Percentiles rank a stretch among this genome's conserved stretches.
These are phyloP conservation scores for Ectropis crepuscularia DNA, from an alignment of 2,888 invertebrate species.

Conservation along the genomic window DNA sequence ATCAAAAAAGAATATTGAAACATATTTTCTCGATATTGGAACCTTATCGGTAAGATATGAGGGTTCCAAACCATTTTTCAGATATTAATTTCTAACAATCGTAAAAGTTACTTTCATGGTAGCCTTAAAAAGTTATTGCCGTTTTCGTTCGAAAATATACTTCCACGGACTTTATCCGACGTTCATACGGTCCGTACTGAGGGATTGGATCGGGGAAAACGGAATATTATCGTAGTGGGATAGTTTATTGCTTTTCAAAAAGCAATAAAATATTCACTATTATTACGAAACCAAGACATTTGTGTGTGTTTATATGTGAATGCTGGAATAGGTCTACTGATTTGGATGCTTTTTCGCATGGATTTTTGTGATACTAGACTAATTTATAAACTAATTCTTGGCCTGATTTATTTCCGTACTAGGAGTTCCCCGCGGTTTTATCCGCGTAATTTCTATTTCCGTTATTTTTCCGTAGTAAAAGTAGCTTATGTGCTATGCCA, in stretches of 20 bases:
- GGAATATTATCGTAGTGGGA: constrained; percentile 67
- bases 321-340: too few species aligned
- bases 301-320: too few species aligned
- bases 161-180: constrained; percentile 70
- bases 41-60: constrained; percentile 72
- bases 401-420: too few species aligned
- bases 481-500: too few species aligned
- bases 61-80: constrained; percentile 76
- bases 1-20: constrained; percentile 54
- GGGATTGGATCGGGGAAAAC: constrained; percentile 66
- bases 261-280: constrained; percentile 35
- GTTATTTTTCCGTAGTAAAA: too few species aligned
- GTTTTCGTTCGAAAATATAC: constrained; percentile 70
- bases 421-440: too few species aligned
- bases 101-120: constrained; percentile 80
- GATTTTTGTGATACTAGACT: too few species aligned
- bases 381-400: too few species aligned
- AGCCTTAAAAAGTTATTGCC: constrained; percentile 76
- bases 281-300: too few species aligned
- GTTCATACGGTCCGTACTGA: constrained; percentile 61
- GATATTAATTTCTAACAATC: constrained; percentile 83
- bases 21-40: constrained; percentile 58
- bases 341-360: too few species aligned
- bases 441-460: too few species aligned
- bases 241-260: constrained; percentile 61